Percentiles rank a stretch among this genome's conserved stretches.
Evolutionary conservation across 1,140 invertebrate genomes (phyloP).

Genomic region (Drosophila triauraria): DNA sequence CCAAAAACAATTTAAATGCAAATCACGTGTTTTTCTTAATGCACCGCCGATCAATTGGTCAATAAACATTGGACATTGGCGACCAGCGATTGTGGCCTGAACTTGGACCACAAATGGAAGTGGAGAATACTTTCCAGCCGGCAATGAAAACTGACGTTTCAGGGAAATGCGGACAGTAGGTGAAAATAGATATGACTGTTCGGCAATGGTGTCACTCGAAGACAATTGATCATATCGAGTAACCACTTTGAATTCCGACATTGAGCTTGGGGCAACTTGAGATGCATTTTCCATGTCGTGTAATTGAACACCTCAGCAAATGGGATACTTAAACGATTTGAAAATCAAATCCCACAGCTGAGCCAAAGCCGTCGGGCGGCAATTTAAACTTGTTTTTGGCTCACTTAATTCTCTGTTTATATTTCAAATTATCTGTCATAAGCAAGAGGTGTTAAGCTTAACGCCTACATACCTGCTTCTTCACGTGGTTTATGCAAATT

Average conservation of each 20-base stretch:
- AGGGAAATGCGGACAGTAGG: conserved; percentile 44
- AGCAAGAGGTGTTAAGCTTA: conserved; percentile 52
- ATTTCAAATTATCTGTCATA: conserved; percentile 28
- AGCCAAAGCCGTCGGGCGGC: conserved; percentile 32
- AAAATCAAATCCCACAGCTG: conserved; percentile 33
- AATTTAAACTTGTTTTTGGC: conserved; percentile 34
- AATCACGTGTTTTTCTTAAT: conserved; percentile 72
- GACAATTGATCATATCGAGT: conserved; percentile 41
- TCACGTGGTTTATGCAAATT: conserved; percentile 62
- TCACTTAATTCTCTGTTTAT: conserved; percentile 21
- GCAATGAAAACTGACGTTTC: conserved; percentile 63
- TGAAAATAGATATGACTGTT: conserved; percentile 35
- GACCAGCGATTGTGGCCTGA: conserved; percentile 38
- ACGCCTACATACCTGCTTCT: conserved; percentile 50
- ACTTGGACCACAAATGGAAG: conserved; percentile 61
- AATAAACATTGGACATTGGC: conserved; percentile 14
- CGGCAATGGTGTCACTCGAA: conserved; percentile 14
- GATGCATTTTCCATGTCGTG: conserved; percentile 68
- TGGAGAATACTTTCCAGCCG: conserved; percentile 26
- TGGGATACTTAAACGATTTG: conserved; percentile 48
- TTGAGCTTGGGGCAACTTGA: conserved; percentile 39
- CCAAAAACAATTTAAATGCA: conserved; percentile 61
- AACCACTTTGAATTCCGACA: conserved; percentile 41
- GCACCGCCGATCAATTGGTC: conserved; percentile 49
- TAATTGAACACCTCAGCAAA: conserved; percentile 70